Base-by-base conservation (phyloP, 2,888 invertebrate species). In the Pediacus dermestoides region DNA sequence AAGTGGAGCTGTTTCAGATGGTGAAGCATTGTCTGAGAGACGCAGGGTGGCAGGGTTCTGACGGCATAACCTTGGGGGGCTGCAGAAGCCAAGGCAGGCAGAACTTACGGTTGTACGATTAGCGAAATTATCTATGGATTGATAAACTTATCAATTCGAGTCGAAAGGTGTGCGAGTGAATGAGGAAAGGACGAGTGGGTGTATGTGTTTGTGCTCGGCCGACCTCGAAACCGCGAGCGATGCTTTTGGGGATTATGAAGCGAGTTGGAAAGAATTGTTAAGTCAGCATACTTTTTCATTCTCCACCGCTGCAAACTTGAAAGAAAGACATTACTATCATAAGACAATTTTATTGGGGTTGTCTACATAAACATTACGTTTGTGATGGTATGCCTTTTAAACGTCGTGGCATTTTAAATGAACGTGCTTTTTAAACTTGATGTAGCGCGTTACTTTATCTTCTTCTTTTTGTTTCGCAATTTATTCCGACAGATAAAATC, bases 261-360 rank as follows among this genome's bases (percentile, higher is more conserved):
- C 55, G 57, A 58, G 52, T 58, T 55, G 57, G 51, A 56, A 57
- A 52, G 58, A 58, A 60, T 62, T 61, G 60, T 59, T 57, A 59
- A 61, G 58, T 60, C 59, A 61, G 58, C 58, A 57, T 57, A 57
- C 58, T 59, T 60, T 60, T 58, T 55, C 53, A 49, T 53, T 54
- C 54, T 55, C 44, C 41, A 39, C 44, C 38, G 52, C 41, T 50
- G 45, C 43, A 46, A 52, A 54, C 52, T 57, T 50, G 49, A 53
- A 55, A 53, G 50, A 42, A 50, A 54, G 52, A 50, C 53, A 53
- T 53, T 54, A 53, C 53, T 48, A 58, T 55, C 46, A 46, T 54
- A 56, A 52, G 53, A 53, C 56, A 55, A 55, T 55, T 57, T 55
- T 55, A 57, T 55, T 54, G 53, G 49, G 48, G 48, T 46, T 50